phyloP scores from a whole-genome alignment of 1,140 invertebrate genomes.

The Sycophila sp. region DNA sequence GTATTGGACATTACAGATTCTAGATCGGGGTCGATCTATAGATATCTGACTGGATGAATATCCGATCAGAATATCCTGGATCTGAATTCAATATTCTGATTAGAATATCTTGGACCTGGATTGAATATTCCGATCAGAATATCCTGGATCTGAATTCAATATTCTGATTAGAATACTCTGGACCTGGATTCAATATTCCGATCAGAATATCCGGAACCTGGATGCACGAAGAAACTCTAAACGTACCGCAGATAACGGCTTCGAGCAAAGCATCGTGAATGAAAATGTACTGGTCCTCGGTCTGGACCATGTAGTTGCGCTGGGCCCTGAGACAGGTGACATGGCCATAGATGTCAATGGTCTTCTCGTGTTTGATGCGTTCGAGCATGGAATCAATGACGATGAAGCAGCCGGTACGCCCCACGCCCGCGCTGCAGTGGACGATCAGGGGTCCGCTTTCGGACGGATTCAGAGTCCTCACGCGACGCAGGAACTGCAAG shows the following conservation, averaged over 20 bases:
- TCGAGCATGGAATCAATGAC: constrained; percentile 98
- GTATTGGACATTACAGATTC: no score
- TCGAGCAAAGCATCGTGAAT: constrained; percentile 97
- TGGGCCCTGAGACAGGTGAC: constrained; percentile 97
- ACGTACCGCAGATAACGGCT: constrained; percentile 87
- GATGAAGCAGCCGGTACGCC: constrained; percentile 97
- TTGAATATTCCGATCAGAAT: no score
- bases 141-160: no score
- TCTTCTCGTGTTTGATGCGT: constrained; percentile 93
- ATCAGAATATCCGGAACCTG: no score
- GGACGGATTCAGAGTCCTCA: constrained; percentile 87
- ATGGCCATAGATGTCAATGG: constrained; percentile 98
- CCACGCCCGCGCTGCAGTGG: constrained; percentile 97
- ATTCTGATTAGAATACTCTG: no score
- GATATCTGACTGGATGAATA: no score
- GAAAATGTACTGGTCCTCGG: constrained; percentile 99
- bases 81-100: no score
- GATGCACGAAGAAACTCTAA: no score
- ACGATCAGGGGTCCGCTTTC: constrained; percentile 95
- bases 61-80: no score
- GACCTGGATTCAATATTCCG: no score
- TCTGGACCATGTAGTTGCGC: constrained; percentile 97
- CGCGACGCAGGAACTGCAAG: constrained; percentile 94
- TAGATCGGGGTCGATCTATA: no score
- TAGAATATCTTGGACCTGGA: no score